Evolutionary conservation across 2,113 vertebrate genomes (phyloP).

Genomic region (Heliornis fulica): DNA sequence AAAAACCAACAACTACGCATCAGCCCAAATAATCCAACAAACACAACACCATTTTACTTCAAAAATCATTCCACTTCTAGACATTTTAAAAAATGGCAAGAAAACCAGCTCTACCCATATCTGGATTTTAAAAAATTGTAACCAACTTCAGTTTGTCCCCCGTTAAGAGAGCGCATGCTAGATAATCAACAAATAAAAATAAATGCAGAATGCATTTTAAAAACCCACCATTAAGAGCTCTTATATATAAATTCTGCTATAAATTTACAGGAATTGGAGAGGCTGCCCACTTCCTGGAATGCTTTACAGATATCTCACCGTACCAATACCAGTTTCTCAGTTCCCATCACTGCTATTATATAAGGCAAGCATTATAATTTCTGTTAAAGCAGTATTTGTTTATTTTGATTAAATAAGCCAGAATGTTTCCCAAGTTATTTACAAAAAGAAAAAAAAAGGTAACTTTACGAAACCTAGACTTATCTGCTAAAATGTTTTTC

Average conservation of each 20-base stretch:
- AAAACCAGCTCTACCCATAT: background rate
- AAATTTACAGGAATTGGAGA: background rate
- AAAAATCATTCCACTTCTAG: background rate
- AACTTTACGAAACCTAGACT: background rate
- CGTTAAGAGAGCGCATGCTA: background rate
- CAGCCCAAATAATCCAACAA: background rate
- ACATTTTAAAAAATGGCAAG: background rate
- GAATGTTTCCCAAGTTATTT: slow-evolving; percentile 6
- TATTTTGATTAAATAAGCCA: slow-evolving; percentile 6
- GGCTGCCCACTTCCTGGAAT: background rate
- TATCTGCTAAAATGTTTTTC: slow-evolving; percentile 34
- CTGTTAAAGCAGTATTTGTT: slow-evolving; percentile 29
- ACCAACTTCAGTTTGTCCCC: background rate
- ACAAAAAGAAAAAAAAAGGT: background rate
- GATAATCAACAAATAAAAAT: background rate
- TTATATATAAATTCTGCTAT: too few species aligned
- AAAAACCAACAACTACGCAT: background rate
- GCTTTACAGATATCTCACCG: background rate
- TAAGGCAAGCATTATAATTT: background rate
- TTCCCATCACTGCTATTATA: background rate
- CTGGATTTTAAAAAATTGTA: background rate
- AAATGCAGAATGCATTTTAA: background rate
- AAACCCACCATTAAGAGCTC: background rate
- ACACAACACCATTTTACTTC: background rate
- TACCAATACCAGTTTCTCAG: slow-evolving; percentile 9